Evolutionary conservation across 1,140 invertebrate genomes (phyloP).

Genomic region (Drosophila ananassae): DNA sequence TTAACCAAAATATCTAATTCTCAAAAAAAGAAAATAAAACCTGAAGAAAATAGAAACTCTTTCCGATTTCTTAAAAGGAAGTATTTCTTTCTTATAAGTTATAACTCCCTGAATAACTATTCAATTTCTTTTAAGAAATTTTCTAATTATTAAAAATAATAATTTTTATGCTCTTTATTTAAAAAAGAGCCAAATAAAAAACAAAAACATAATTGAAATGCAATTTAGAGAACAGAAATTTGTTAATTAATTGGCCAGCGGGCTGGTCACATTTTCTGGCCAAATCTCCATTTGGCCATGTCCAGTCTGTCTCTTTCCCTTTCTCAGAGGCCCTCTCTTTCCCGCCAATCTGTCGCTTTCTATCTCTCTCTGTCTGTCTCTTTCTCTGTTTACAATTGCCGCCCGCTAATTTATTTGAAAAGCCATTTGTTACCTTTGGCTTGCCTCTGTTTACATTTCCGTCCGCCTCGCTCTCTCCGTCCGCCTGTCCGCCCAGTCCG

Average conservation of each 20-base stretch:
- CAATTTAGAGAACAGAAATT: conserved; percentile 25
- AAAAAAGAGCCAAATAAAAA: no score
- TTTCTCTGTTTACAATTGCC: conserved; percentile 70
- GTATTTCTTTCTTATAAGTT: no score
- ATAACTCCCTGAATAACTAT: no score
- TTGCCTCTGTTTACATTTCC: conserved; percentile 70
- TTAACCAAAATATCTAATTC: no score
- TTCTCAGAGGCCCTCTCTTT: neutral
- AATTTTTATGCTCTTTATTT: no score
- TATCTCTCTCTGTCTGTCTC: neutral
- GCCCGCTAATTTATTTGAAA: conserved; percentile 79
- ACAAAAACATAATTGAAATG: conserved; percentile 6
- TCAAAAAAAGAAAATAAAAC: no score
- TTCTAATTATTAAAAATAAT: no score
- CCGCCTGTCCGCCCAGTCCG: conserved; percentile 4
- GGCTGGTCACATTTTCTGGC: conserved; percentile 19
- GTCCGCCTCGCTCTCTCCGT: conserved; percentile 4
- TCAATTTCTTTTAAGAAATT: no score
- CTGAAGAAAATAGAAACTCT: no score
- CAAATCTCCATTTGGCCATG: conserved; percentile 11
- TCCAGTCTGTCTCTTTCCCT: conserved; percentile 18
- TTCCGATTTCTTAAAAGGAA: no score
- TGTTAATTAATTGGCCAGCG: conserved; percentile 37
- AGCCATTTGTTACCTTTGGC: conserved; percentile 81
- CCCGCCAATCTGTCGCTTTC: neutral